Percentiles rank a stretch among this genome's conserved stretches.
Evolutionary conservation across 1,140 invertebrate genomes (phyloP).

Genomic region (Tetramorium alpestre): DNA sequence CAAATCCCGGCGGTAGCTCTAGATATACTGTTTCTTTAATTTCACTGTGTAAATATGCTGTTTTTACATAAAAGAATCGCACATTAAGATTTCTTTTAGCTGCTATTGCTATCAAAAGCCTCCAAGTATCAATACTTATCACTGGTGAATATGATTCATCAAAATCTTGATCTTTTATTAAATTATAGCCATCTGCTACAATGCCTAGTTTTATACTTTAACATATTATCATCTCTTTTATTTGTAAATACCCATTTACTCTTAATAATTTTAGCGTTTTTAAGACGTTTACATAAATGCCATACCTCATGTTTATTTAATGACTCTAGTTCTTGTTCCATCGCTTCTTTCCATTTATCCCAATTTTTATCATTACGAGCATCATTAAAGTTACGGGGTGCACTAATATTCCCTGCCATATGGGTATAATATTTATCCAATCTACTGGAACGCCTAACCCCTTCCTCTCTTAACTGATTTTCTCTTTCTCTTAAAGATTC

Average conservation of each 20-base stretch:
- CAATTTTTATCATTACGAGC: neutral
- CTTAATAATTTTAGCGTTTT: neutral
- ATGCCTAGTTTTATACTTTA: constrained; percentile 20
- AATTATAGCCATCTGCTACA: constrained; percentile 22
- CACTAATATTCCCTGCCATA: neutral
- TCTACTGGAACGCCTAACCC: neutral
- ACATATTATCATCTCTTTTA: neutral
- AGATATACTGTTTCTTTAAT: constrained; percentile 12
- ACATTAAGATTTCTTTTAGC: neutral
- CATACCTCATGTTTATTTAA: neutral
- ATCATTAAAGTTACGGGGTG: neutral
- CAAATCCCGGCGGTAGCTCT: neutral
- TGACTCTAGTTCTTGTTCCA: constrained; percentile 9
- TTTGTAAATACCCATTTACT: constrained; percentile 29
- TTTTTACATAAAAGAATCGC: constrained; percentile 22
- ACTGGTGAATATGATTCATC: constrained; percentile 42
- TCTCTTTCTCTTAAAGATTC: no score
- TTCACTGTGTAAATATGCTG: constrained; percentile 2
- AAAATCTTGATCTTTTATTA: constrained; percentile 23
- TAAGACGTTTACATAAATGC: neutral
- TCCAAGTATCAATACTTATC: constrained; percentile 16
- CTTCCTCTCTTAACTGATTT: neutral
- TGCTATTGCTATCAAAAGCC: neutral
- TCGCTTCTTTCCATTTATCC: neutral
- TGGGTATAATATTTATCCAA: neutral